Base-by-base conservation (phyloP, 1,140 invertebrate genomes). In the Epicauta chinensis region DNA sequence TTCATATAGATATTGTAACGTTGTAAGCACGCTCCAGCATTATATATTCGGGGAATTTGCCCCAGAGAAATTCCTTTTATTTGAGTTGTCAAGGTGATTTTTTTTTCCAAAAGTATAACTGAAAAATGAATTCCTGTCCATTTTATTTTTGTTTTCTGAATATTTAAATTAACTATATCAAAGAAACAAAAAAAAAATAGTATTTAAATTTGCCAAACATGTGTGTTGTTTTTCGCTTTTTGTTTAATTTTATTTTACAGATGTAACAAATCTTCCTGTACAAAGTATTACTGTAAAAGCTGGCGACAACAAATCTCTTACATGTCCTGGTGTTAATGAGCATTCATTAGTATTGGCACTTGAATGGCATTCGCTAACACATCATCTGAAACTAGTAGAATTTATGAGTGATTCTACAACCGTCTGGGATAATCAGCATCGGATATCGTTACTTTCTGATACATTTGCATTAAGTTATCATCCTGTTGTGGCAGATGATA, bases 311-410 rank as follows among this genome's bases (percentile, higher is more conserved):
- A 73, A 81, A 46, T 80, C 78, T 34, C 65, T 84, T 56, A 70
- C 76, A 30, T 84, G 81, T 71, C 81, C 82, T 2, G 81, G 81
- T 10, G 80, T 82, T 32, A 80, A 75, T 41, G 78, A 81, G 63
- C 74, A 78, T 55, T 81, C 81, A 7, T 63, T 83, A 59, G 77
- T 84, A 55, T 67, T 76, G 58, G 77, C 74, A 44, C 68, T 84
- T 52, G 81, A 81, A 59, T 84, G 82, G 82, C 67, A 72, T 35
- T 75, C 73, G 34, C 35, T 62, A 49, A 55, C 57, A 12, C 49
- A 55, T 37, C 58, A 59, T 34, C 55, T 68, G 16, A 73, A 71
- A 50, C 57, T 76, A 16, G 65, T 80, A 23, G 75, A 79, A 60
- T 79, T 74, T 61, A 72, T 71, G 51, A 73, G 73, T 52, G 74